Percentiles rank a stretch among this genome's conserved stretches.
These are phyloP conservation scores for Anastrepha obliqua DNA, from an alignment of 1,140 invertebrate species.

Conservation along the genomic window DNA sequence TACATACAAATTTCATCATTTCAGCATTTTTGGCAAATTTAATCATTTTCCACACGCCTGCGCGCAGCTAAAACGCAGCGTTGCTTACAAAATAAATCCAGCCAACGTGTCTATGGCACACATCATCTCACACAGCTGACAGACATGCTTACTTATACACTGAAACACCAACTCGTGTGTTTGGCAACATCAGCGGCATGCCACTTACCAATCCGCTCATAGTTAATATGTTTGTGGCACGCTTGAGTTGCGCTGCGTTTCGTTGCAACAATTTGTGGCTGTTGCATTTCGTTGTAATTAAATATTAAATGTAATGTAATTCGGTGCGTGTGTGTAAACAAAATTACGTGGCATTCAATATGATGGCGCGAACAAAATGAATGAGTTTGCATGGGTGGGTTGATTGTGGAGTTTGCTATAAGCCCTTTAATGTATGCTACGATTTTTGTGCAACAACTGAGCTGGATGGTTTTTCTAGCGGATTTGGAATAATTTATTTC, in stretches of 20 bases:
- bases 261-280: neutral
- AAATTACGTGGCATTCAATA: neutral
- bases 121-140: neutral
- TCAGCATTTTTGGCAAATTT: neutral
- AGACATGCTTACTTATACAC: neutral
- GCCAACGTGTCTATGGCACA: neutral
- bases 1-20: neutral
- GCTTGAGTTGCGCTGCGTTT: neutral
- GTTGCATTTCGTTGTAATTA: slow-evolving; percentile 35
- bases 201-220: neutral
- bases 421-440: neutral
- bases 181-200: slow-evolving; percentile 4
- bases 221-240: slow-evolving; percentile 29
- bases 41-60: slow-evolving; percentile 22
- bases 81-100: neutral
- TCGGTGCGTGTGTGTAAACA: neutral
- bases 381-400: neutral
- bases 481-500: too few relatives aligned
- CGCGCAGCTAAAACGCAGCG: neutral
- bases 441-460: neutral
- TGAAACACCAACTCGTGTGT: neutral
- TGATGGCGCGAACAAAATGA: neutral
- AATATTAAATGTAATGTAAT: slow-evolving; percentile 45
- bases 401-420: neutral
- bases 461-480: too few relatives aligned